These are phyloP conservation scores for Perdita meconis DNA, from an alignment of 2,888 invertebrate species.

Conservation along the genomic window DNA sequence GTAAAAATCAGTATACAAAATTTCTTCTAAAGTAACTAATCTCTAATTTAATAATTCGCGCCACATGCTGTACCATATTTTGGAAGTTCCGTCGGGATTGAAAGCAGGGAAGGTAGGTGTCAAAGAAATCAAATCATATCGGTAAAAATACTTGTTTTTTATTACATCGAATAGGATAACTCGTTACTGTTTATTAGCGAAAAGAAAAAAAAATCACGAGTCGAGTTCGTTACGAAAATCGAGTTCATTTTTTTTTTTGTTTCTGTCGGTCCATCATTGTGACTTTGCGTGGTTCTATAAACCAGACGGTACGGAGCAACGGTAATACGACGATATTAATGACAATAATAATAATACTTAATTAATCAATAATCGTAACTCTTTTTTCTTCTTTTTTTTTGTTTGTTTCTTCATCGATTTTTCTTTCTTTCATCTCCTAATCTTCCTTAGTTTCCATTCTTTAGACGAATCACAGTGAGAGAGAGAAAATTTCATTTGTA, in stretches of 20 bases:
- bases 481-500: slow-evolving; percentile 77
- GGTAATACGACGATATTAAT: slow-evolving; percentile 44
- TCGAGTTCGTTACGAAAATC: slow-evolving; percentile 65
- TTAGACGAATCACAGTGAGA: slow-evolving; percentile 77
- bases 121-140: slow-evolving; percentile 50
- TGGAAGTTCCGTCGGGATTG: too few relatives aligned
- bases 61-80: too few relatives aligned
- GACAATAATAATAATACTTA: slow-evolving; percentile 62
- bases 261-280: slow-evolving; percentile 55
- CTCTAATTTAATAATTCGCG: too few relatives aligned
- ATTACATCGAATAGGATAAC: slow-evolving; percentile 75
- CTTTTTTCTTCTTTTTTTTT: slow-evolving; percentile 32
- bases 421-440: slow-evolving; percentile 12
- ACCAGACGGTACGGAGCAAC: slow-evolving; percentile 54
- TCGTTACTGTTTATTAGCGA: slow-evolving; percentile 75
- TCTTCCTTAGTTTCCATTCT: slow-evolving; percentile 34
- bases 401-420: slow-evolving; percentile 15
- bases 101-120: background rate
- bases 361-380: slow-evolving; percentile 60
- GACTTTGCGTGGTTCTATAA: slow-evolving; percentile 58
- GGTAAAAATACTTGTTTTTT: slow-evolving; percentile 77
- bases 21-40: too few relatives aligned
- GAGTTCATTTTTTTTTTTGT: slow-evolving; percentile 35
- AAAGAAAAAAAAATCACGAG: slow-evolving; percentile 74
- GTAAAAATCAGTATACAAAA: too few relatives aligned